Evolutionary conservation across 2,888 invertebrate genomes (phyloP).

Genomic region (Ischnus inquisitorius): DNA sequence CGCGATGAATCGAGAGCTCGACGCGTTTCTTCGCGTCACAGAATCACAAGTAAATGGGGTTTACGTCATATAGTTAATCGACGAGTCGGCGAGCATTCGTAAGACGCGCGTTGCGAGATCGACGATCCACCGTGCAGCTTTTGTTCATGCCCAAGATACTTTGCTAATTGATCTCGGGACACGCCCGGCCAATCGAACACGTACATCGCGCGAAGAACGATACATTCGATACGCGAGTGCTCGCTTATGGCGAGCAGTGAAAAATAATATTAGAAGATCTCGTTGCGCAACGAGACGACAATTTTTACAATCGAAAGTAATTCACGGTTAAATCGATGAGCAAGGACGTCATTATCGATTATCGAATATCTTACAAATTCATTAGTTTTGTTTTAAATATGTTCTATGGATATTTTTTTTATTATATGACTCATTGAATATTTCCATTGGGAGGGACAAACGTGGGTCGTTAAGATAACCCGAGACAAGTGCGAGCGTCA

Average conservation of each 20-base stretch:
- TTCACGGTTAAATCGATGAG: background rate
- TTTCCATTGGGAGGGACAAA: no score
- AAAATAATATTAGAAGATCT: background rate
- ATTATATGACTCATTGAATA: no score
- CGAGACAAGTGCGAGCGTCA: conserved; percentile 11
- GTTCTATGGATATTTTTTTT: no score
- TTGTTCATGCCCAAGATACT: background rate
- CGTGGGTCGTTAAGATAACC: conserved; percentile 19
- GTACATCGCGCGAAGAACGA: background rate
- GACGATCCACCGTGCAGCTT: background rate
- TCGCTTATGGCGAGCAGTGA: background rate
- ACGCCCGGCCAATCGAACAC: background rate
- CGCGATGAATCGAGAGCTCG: conserved; percentile 28
- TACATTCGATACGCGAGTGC: background rate
- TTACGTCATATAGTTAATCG: conserved; percentile 49
- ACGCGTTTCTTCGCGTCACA: conserved; percentile 15
- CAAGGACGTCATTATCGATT: background rate
- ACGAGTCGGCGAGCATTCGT: conserved; percentile 3
- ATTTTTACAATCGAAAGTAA: background rate
- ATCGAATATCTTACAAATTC: background rate
- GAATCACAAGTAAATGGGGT: conserved; percentile 50
- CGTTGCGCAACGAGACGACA: background rate
- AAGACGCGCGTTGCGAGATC: background rate
- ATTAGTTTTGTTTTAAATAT: background rate
- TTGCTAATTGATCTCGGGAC: background rate